Percentiles rank a stretch among this genome's conserved stretches.
Conservation (phyloP, 2,888 invertebrate genomes). For the Drosophila vallismaia region DNA sequence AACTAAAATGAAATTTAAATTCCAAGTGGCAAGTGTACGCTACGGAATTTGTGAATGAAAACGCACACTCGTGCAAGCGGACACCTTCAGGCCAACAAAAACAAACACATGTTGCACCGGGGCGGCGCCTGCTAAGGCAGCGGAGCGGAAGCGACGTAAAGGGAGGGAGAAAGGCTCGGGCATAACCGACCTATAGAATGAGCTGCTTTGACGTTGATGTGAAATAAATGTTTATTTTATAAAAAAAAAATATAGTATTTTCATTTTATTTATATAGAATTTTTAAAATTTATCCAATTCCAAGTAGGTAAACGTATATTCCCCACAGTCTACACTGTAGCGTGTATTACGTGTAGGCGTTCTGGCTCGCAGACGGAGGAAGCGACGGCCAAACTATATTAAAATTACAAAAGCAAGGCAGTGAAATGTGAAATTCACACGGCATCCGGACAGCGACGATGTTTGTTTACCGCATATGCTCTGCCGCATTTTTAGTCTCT, state of each 20-base stretch:
- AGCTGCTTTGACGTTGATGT: neutral
- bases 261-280: neutral
- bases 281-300: neutral
- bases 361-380: conserved; percentile 48
- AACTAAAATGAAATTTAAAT: conserved; percentile 34
- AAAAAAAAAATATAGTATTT: no score
- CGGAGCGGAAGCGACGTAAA: conserved; percentile 37
- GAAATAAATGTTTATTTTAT: neutral
- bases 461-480: conserved; percentile 35
- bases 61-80: conserved; percentile 22
- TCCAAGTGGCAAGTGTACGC: conserved; percentile 40
- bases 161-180: conserved; percentile 45
- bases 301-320: neutral
- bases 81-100: conserved; percentile 13
- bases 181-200: conserved; percentile 12
- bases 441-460: conserved; percentile 31
- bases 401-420: conserved; percentile 49
- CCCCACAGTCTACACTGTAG: conserved; percentile 24
- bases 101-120: conserved; percentile 68
- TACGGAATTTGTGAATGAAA: conserved; percentile 63
- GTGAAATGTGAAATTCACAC: conserved; percentile 68
- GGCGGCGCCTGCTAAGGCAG: conserved; percentile 57
- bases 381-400: conserved; percentile 55
- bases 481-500: conserved; percentile 6
- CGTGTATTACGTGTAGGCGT: conserved; percentile 63